These are phyloP conservation scores for Harpalus rufipes DNA, from an alignment of 2,888 invertebrate species.

Conservation along the genomic window DNA sequence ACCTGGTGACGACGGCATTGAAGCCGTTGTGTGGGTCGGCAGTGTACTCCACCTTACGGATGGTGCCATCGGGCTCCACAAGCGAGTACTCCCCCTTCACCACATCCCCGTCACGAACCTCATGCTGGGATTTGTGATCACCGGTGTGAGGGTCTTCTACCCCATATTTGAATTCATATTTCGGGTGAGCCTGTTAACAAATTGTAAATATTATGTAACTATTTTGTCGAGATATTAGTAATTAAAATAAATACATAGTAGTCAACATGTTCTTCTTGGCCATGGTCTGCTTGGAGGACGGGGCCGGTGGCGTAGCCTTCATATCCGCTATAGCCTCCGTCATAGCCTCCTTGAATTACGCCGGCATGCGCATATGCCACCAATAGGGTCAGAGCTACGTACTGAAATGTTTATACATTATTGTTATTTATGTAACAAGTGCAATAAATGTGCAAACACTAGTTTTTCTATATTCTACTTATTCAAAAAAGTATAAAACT, in stretches of 20 bases:
- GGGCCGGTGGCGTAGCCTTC: slow-evolving; percentile 54
- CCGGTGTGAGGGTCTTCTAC: slow-evolving; percentile 64
- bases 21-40: slow-evolving; percentile 68
- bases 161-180: slow-evolving; percentile 64
- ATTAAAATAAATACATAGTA: slow-evolving; percentile 41
- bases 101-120: slow-evolving; percentile 62
- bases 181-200: slow-evolving; percentile 56
- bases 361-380: slow-evolving; percentile 51
- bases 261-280: slow-evolving; percentile 55
- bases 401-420: slow-evolving; percentile 6
- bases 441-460: no score
- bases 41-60: slow-evolving; percentile 69
- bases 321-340: slow-evolving; percentile 51
- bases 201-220: neutral
- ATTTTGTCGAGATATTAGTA: neutral
- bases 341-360: slow-evolving; percentile 51
- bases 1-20: slow-evolving; percentile 59
- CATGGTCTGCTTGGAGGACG: slow-evolving; percentile 34
- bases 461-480: no score
- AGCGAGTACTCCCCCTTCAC: slow-evolving; percentile 59
- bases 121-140: slow-evolving; percentile 63
- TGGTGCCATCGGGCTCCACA: slow-evolving; percentile 63
- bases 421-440: neutral
- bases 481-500: no score
- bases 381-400: slow-evolving; percentile 12